Evolutionary conservation across 1,140 invertebrate species (phyloP).

Genomic region (Limonius californicus): DNA sequence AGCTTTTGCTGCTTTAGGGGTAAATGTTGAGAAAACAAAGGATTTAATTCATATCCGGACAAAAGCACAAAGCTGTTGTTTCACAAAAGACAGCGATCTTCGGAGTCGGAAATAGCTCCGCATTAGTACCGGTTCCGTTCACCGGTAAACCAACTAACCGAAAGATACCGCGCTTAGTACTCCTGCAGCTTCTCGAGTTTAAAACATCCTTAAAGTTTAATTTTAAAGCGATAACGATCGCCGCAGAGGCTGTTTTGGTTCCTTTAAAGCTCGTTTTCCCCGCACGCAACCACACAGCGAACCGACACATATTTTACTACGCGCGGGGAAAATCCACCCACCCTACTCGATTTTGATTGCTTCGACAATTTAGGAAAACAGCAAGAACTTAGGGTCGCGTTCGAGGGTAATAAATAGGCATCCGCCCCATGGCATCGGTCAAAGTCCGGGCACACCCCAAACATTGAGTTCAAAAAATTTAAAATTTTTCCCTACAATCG

Average conservation of each 20-base stretch:
- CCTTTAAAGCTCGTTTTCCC: too few species aligned
- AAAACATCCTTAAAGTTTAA: neutral
- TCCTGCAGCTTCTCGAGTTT: neutral
- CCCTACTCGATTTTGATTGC: neutral
- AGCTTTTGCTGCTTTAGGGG: conserved; percentile 8
- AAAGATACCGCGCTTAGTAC: neutral
- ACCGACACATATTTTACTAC: too few species aligned
- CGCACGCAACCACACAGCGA: too few species aligned
- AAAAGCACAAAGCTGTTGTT: conserved; percentile 13
- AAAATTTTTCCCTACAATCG: too few species aligned
- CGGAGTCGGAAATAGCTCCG: conserved; percentile 24
- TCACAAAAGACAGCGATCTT: conserved; percentile 16
- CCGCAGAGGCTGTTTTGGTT: too few species aligned
- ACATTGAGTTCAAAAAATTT: neutral
- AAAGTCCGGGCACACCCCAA: neutral
- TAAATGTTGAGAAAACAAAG: conserved; percentile 24
- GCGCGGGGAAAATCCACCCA: too few species aligned
- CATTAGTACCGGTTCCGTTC: conserved; percentile 23
- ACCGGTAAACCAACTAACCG: conserved; percentile 10
- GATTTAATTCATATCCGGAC: conserved; percentile 23
- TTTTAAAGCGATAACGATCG: too few species aligned
- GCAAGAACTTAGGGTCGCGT: neutral
- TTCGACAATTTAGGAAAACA: neutral
- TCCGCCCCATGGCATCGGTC: neutral
- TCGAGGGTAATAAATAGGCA: neutral